A percentile compares a stretch with the other conserved stretches of the same genome.
Evolutionary conservation across 2,888 invertebrate genomes (phyloP).

Genomic region (Lithophane semibrunnea): DNA sequence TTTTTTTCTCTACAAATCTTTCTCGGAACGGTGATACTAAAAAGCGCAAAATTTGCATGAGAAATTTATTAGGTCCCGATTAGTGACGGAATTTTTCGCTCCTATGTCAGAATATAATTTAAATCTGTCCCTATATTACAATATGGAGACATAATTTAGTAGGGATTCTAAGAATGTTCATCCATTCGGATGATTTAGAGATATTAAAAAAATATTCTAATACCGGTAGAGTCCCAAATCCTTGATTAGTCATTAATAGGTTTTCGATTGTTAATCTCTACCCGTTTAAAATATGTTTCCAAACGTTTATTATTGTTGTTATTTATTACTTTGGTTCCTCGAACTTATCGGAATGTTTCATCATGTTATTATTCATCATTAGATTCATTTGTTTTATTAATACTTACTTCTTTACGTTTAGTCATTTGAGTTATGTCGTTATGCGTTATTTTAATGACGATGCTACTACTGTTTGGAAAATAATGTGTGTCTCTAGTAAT

Average conservation of each 20-base stretch:
- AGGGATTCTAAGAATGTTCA: conserved; percentile 81
- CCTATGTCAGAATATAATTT: conserved; percentile 85
- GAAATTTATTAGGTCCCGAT: conserved; percentile 81
- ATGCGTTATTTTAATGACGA: conserved; percentile 57
- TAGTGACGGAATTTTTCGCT: conserved; percentile 80
- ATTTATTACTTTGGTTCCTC: conserved; percentile 65
- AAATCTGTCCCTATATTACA: conserved; percentile 76
- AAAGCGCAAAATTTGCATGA: conserved; percentile 84
- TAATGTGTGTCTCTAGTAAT: conserved; percentile 45
- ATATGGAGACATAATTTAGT: conserved; percentile 82
- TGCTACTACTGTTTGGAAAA: conserved; percentile 55
- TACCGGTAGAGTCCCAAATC: conserved; percentile 76
- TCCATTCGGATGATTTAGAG: conserved; percentile 80
- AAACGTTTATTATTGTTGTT: conserved; percentile 65
- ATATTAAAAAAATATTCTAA: conserved; percentile 81
- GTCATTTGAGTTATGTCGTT: conserved; percentile 58
- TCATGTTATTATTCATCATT: conserved; percentile 64
- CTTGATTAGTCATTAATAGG: conserved; percentile 84
- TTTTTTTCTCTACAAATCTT: conserved; percentile 72
- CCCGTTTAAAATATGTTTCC: conserved; percentile 68
- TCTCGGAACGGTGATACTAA: conserved; percentile 77
- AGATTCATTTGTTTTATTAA: conserved; percentile 60
- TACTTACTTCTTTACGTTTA: conserved; percentile 54
- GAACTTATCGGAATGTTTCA: conserved; percentile 60
- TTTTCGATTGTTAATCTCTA: conserved; percentile 81